These are phyloP conservation scores for Sisyra nigra DNA, from an alignment of 2,888 invertebrate species.

Conservation along the genomic window DNA sequence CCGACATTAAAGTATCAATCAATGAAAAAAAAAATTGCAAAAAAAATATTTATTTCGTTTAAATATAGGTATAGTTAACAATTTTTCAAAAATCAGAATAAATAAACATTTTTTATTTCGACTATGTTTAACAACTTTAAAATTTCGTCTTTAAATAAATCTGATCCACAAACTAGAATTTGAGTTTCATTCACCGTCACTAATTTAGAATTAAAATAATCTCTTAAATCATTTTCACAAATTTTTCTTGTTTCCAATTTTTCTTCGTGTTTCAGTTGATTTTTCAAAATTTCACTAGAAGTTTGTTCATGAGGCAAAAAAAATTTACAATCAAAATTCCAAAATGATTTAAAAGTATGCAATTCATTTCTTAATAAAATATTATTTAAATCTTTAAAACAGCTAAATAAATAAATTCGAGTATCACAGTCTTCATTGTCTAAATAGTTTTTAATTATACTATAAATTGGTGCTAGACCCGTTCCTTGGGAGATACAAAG, in stretches of 20 bases:
- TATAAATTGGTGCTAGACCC: conserved; percentile 53
- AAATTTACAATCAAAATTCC: conserved; percentile 58
- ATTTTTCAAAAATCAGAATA: too few relatives aligned
- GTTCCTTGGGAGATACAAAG: conserved; percentile 53
- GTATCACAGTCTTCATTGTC: conserved; percentile 51
- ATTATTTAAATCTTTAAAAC: conserved; percentile 36
- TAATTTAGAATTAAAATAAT: conserved; percentile 21
- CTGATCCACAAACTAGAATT: conserved; percentile 45
- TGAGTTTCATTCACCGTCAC: conserved; percentile 22
- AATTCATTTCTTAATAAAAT: conserved; percentile 46
- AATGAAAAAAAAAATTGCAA: too few relatives aligned
- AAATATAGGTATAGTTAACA: too few relatives aligned
- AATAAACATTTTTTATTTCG: conserved; percentile 8
- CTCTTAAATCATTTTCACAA: conserved; percentile 21
- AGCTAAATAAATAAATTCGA: conserved; percentile 41
- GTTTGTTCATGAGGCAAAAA: conserved; percentile 36
- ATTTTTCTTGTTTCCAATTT: conserved; percentile 28
- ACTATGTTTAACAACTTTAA: conserved; percentile 17
- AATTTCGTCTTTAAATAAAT: conserved; percentile 35
- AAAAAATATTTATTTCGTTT: too few relatives aligned
- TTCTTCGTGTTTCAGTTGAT: conserved; percentile 33
- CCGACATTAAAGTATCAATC: too few relatives aligned
- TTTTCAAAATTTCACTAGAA: conserved; percentile 15
- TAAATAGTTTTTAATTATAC: conserved; percentile 42
- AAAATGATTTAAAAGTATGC: conserved; percentile 38